These are phyloP conservation scores for Minunthozetes semirufus DNA, from an alignment of 2,888 invertebrate genomes.

Conservation along the genomic window DNA sequence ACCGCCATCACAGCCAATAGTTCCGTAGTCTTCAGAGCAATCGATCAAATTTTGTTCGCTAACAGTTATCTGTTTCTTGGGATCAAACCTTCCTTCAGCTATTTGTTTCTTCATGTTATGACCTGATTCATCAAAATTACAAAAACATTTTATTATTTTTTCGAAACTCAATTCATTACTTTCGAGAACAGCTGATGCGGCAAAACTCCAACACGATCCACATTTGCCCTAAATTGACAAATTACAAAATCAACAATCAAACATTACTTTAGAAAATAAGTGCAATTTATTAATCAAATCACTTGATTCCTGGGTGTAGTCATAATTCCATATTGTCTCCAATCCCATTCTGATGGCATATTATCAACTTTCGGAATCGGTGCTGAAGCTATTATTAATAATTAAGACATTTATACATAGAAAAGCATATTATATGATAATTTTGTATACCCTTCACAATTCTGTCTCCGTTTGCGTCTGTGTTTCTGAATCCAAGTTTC, in stretches of 20 bases:
- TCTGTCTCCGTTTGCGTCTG: neutral
- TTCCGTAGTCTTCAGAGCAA: constrained; percentile 63
- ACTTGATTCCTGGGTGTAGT: constrained; percentile 80
- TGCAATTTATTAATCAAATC: neutral
- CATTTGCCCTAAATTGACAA: constrained; percentile 55
- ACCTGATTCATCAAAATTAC: neutral
- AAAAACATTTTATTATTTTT: too few species aligned
- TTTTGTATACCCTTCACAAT: neutral
- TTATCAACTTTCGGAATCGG: constrained; percentile 57
- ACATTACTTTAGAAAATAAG: neutral
- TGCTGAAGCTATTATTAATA: neutral
- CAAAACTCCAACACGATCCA: constrained; percentile 90
- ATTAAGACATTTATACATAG: neutral
- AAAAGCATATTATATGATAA: too few species aligned
- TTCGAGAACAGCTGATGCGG: constrained; percentile 58
- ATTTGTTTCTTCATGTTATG: constrained; percentile 8
- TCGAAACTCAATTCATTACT: neutral
- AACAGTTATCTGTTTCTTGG: constrained; percentile 62
- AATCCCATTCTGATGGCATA: constrained; percentile 68
- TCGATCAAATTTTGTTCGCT: constrained; percentile 89
- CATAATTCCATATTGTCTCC: constrained; percentile 75
- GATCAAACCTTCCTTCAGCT: constrained; percentile 7
- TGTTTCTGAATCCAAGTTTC: neutral
- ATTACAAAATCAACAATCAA: neutral
- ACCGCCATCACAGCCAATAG: constrained; percentile 3